Conservation (phyloP, 2,113 vertebrate species). For the Phaethornis superciliosus region DNA sequence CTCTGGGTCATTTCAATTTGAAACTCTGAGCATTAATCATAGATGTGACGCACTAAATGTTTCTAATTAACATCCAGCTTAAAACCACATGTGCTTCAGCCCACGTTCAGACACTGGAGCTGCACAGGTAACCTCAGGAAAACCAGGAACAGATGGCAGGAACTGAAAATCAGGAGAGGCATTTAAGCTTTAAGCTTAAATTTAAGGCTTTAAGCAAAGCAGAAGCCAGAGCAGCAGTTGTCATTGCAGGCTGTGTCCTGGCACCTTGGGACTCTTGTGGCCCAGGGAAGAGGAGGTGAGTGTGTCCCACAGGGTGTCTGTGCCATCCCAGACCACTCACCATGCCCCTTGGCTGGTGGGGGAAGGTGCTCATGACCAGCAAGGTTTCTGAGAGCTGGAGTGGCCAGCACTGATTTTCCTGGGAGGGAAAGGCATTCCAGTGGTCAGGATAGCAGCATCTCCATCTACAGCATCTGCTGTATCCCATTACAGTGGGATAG, state of each 20-base stretch:
- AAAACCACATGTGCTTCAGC: constrained; percentile 74
- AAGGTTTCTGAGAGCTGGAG: background rate
- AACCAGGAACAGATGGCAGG: constrained; percentile 70
- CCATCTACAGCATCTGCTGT: too few relatives aligned
- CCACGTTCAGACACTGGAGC: constrained; percentile 52
- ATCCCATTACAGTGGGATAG: too few relatives aligned
- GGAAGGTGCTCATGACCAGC: fast-evolving
- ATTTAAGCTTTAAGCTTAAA: background rate
- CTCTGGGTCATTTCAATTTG: constrained; percentile 69
- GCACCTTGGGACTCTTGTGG: background rate
- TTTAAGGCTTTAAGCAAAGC: background rate
- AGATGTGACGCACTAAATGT: constrained; percentile 70
- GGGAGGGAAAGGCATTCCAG: background rate
- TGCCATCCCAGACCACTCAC: fast-evolving
- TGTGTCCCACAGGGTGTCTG: background rate
- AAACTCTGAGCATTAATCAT: constrained; percentile 72
- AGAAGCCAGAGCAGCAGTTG: constrained; percentile 12
- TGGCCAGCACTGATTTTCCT: background rate
- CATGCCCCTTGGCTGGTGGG: background rate
- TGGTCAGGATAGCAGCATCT: too few relatives aligned
- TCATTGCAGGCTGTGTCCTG: background rate
- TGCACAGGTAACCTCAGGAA: constrained; percentile 73
- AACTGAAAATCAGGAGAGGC: background rate
- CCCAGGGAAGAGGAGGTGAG: background rate
- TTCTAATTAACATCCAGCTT: constrained; percentile 77